Conservation (phyloP, 1,140 invertebrate genomes). For the Caenorhabditis inopinata region DNA sequence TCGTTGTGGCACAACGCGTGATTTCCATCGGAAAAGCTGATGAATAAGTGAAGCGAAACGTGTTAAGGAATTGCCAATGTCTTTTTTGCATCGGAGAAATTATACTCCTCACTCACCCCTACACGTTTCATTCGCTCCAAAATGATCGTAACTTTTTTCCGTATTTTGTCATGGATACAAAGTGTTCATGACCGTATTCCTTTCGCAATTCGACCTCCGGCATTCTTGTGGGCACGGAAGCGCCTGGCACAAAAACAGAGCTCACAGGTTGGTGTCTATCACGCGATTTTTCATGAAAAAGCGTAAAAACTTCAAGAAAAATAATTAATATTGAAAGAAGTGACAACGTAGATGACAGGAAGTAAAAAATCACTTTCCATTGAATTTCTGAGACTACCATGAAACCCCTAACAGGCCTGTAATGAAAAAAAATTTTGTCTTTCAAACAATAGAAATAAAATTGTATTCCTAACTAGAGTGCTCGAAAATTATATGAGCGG, state of each 20-base stretch:
- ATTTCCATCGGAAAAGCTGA: neutral
- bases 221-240: neutral
- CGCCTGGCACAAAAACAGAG: neutral
- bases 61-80: neutral
- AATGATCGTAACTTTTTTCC: neutral
- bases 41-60: constrained; percentile 26
- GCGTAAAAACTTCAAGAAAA: too few species aligned
- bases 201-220: neutral
- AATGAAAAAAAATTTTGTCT: too few species aligned
- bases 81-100: neutral
- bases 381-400: too few species aligned
- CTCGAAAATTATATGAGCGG: too few species aligned
- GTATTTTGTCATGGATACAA: neutral
- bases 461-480: too few species aligned
- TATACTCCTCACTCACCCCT: too few species aligned
- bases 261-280: constrained; percentile 10
- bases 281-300: neutral
- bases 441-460: too few species aligned
- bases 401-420: too few species aligned
- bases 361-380: too few species aligned
- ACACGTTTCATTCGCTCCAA: neutral
- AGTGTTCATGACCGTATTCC: neutral
- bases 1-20: too few species aligned
- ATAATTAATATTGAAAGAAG: too few species aligned
- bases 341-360: too few species aligned